Evolutionary conservation across 1,140 invertebrate genomes (phyloP), one percentile per base, ranked within the genome.

Genomic region (Drosophila tropicalis): DNA sequence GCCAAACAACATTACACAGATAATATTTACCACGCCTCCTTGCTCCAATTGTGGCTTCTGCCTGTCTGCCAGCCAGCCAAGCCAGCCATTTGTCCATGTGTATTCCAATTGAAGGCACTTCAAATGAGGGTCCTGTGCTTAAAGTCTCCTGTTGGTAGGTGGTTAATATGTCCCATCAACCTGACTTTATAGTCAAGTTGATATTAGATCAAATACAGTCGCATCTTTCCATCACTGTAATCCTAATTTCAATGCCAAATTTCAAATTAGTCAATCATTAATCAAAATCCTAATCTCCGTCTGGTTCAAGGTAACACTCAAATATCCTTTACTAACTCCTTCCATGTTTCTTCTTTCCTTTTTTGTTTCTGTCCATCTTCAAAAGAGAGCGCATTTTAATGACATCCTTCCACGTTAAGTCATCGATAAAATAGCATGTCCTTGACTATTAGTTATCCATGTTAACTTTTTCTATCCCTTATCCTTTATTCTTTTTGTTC

Each of bases 1-100:
- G 65, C 66, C 70, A 69, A 77, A 84, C 79, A 83, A 77, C 72
- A 64, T 74, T 73, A 76, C 76, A 69, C 69, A 79, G 83, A 87
- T 87, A 86, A 87, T 86, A 83, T 76, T 82, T 76, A 67, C 71
- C 71, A 82, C 71, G 60, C 65, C 62, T 58, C 32, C 56, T 58
- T 58, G 19, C 56, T 58, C 32, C 34, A 34, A 58, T 58, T 39
- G 56, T 17, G 56, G 56, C 47, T 19, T 9, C 40, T 51, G 68
- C 39, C 57, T 62, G 29, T 15, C 51, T 36, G 34, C 10, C 34
- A 36, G 34, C 34, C 25, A 54, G 10, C 51, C 47, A 25, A 13
- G 70, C 32, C 29, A 29, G 5, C 29, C 29, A n/a, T 25, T 2
- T 57, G 55, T 17, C 61, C 64, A 29, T 17, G 41, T 65, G 44